These are phyloP conservation scores for Danio tinwini DNA, from an alignment of 2,797 vertebrate species.

Conservation along the genomic window DNA sequence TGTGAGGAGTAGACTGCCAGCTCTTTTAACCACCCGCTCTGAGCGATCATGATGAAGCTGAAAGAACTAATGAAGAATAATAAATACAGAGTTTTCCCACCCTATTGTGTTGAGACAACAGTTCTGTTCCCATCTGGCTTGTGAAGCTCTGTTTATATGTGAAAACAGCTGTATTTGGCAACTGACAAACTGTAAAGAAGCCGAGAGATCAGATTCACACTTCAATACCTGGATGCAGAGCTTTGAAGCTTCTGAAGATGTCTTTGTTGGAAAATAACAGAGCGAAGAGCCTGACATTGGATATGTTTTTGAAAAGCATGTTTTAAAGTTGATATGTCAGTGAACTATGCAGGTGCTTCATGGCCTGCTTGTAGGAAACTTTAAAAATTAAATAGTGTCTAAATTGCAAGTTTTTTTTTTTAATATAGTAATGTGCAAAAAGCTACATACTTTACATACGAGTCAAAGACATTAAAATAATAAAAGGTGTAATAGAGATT, in stretches of 20 bases:
- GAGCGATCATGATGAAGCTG: background rate
- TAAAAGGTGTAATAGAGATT: too few species aligned
- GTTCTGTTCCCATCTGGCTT: slow-evolving; percentile 29
- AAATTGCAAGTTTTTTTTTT: background rate
- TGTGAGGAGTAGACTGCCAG: background rate
- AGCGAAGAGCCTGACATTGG: slow-evolving; percentile 23
- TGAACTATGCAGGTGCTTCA: slow-evolving; percentile 26
- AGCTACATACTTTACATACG: too few species aligned
- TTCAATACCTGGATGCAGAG: slow-evolving; percentile 46
- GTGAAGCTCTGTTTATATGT: slow-evolving; percentile 52
- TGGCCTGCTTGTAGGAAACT: background rate
- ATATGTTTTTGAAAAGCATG: slow-evolving; percentile 18
- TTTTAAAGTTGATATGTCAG: slow-evolving; percentile 4
- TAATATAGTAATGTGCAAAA: background rate
- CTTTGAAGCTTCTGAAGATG: slow-evolving; percentile 66
- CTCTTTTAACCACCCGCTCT: background rate
- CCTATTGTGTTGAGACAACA: slow-evolving; percentile 39
- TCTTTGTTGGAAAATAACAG: slow-evolving; percentile 52
- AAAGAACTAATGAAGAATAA: slow-evolving; percentile 1
- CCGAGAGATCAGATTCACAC: slow-evolving; percentile 48
- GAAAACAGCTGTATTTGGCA: slow-evolving; percentile 65
- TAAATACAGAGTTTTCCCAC: background rate
- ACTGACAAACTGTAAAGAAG: slow-evolving; percentile 18
- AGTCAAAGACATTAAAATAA: too few species aligned
- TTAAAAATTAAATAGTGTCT: background rate